Base-by-base conservation (phyloP, 2,888 invertebrate species). In the Desoria tigrina region DNA sequence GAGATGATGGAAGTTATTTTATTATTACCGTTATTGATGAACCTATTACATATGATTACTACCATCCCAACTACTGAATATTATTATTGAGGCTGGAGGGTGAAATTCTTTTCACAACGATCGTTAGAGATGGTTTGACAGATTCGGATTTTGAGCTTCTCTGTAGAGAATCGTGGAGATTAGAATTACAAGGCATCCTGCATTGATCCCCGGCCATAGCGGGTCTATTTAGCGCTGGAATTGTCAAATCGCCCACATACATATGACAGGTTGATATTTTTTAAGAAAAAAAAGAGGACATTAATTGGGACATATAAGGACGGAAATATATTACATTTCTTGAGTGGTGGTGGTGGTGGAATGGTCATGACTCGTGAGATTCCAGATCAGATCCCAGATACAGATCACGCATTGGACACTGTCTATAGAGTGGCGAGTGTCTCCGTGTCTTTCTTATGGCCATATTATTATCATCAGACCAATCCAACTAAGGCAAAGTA, bases 291-390 rank as follows among this genome's bases (percentile, higher is more conserved):
- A 51, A 57, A 61, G 61, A 4, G 39, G 65, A 65, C 65, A 65
- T 65, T 65, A 65, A 65, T 65, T 65, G 65, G 65, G 57, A 65
- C 65, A 42, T 56, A 61, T 49, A 63, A 51, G 63, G 63, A 39
- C 39, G 28, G 60, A 51, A 51, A 60, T 60, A 51, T 50, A 39
- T 32, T 32, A 32, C 32, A 32, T 32, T 32, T 32, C 32, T n/a
- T n/a, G n/a, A n/a, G n/a, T n/a, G n/a, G n/a, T n/a, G n/a, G n/a
- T n/a, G 32, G 32, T 32, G 32, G 32, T 32, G 32, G 32, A 32
- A 32, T 4, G 32, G 32, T 32, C 32, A 11, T 24, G n/a, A 37
- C 6, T 32, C 32, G 32, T 24, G n/a, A 37, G 60, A 51, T 45
- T 39, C 32, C 21, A 60, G 60, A 60, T 60, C 16, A 32, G 32